Conservation (phyloP, 2,113 vertebrate genomes). For the Semnornis frantzii region DNA sequence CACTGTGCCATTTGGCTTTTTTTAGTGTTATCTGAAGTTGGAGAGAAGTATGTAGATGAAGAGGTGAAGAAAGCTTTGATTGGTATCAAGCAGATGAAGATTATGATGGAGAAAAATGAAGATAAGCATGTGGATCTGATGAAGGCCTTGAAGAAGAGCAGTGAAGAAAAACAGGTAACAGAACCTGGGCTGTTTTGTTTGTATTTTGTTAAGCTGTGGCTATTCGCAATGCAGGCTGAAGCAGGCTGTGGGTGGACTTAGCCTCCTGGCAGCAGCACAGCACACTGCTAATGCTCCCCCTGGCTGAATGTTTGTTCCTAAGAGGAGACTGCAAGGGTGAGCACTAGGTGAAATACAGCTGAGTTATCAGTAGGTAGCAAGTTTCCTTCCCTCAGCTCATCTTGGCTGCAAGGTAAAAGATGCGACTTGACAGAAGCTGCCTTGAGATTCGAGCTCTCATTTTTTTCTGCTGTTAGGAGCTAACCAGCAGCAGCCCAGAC, state of each 20-base stretch:
- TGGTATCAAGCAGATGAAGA: constrained; percentile 91
- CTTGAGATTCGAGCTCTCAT: background rate
- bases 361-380: background rate
- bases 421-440: background rate
- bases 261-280: background rate
- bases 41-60: constrained; percentile 80
- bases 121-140: constrained; percentile 86
- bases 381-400: background rate
- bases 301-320: background rate
- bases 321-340: background rate
- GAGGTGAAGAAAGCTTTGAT: constrained; percentile 86
- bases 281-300: background rate
- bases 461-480: background rate
- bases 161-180: constrained; percentile 86
- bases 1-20: constrained; percentile 18
- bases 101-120: constrained; percentile 86
- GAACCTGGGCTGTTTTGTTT: background rate
- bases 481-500: background rate
- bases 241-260: background rate
- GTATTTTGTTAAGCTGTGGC: background rate
- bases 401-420: background rate
- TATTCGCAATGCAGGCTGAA: background rate
- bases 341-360: background rate
- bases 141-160: constrained; percentile 85
- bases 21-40: constrained; percentile 82